phyloP scores from a whole-genome alignment of 1,140 invertebrate genomes.

The Acyrthosiphon pisum region DNA sequence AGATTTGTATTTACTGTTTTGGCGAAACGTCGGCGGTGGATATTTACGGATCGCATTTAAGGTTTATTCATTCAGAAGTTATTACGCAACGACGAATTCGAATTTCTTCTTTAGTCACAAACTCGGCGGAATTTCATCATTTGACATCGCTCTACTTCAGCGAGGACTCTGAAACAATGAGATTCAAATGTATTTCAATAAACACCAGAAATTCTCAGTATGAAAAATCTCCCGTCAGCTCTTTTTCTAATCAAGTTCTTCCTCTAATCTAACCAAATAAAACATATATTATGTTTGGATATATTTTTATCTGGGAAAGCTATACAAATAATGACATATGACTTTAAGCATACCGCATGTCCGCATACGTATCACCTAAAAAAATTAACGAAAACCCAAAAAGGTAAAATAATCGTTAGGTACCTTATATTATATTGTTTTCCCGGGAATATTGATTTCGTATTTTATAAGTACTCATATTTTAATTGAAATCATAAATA shows the following conservation, averaged over 20 bases:
- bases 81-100: not conserved
- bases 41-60: not conserved
- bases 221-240: not conserved
- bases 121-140: not conserved
- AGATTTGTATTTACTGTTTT: not conserved
- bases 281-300: not conserved
- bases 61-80: constrained; percentile 34
- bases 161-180: not conserved
- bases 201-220: not conserved
- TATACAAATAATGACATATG: no score
- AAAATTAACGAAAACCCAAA: no score
- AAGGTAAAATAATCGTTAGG: no score
- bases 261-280: rapidly evolving
- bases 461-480: no score
- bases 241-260: not conserved
- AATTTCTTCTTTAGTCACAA: constrained; percentile 24
- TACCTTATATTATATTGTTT: no score
- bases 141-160: not conserved
- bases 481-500: no score
- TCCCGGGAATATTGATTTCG: no score
- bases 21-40: not conserved
- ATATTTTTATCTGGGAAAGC: not conserved
- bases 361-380: no score
- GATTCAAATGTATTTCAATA: not conserved
- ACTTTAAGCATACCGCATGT: no score